Evolutionary conservation across 2,888 invertebrate species (phyloP).

Genomic region (Agriopis leucophaearia): DNA sequence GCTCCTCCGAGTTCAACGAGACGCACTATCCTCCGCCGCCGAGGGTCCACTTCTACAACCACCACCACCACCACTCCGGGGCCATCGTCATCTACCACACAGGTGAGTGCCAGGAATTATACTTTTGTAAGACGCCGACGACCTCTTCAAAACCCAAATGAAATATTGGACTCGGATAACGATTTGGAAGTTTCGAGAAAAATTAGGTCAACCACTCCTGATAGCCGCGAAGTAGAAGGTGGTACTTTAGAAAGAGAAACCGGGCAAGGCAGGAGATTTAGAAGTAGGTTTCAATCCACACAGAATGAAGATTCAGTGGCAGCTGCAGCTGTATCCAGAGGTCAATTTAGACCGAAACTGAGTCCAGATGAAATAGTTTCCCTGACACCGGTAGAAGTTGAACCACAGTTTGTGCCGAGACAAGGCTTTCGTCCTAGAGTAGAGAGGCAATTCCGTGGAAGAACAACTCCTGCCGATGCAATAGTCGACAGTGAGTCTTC

Average conservation of each 20-base stretch:
- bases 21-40: slow-evolving; percentile 61
- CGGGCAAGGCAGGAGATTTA: slow-evolving; percentile 57
- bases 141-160: slow-evolving; percentile 72
- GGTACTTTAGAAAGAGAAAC: slow-evolving; percentile 52
- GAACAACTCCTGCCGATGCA: slow-evolving; percentile 61
- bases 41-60: slow-evolving; percentile 63
- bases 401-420: slow-evolving; percentile 63
- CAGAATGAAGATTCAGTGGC: slow-evolving; percentile 70
- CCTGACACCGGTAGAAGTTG: slow-evolving; percentile 81
- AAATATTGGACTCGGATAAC: slow-evolving; percentile 71
- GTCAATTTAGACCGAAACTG: slow-evolving; percentile 68
- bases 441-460: slow-evolving; percentile 59
- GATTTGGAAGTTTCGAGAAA: slow-evolving; percentile 65
- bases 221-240: slow-evolving; percentile 74
- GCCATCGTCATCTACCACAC: slow-evolving; percentile 64
- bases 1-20: slow-evolving; percentile 52
- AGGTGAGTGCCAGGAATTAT: slow-evolving; percentile 87
- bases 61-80: slow-evolving; percentile 60
- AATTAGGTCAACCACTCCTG: slow-evolving; percentile 81
- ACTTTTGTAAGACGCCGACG: slow-evolving; percentile 77
- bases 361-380: slow-evolving; percentile 83
- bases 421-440: slow-evolving; percentile 54
- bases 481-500: slow-evolving; percentile 75
- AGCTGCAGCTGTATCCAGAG: slow-evolving; percentile 73
- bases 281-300: slow-evolving; percentile 60